These are phyloP conservation scores for Empidonax traillii DNA, from an alignment of 2,113 vertebrate species.

Conservation along the genomic window DNA sequence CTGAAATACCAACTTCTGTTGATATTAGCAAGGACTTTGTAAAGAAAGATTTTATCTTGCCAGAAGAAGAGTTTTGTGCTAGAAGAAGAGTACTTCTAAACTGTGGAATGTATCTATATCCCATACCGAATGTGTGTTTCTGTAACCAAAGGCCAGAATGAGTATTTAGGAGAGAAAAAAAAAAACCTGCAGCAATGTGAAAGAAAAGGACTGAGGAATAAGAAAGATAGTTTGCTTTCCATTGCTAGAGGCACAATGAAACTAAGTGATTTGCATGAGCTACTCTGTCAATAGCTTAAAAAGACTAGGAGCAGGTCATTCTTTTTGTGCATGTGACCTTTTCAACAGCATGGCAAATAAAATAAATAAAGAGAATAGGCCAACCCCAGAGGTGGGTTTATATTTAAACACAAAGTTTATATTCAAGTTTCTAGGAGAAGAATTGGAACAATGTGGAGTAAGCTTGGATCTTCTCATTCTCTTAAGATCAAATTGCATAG, in stretches of 20 bases:
- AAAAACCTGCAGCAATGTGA: background rate
- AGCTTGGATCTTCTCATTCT: slow-evolving; percentile 12
- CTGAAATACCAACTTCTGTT: background rate
- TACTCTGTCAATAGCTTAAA: background rate
- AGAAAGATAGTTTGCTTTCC: background rate
- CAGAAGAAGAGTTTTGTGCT: background rate
- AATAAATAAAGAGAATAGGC: slow-evolving; percentile 20
- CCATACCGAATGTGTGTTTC: background rate
- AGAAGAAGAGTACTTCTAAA: background rate
- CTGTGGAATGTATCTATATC: background rate
- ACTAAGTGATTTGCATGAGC: background rate
- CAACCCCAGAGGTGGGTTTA: slow-evolving; percentile 34
- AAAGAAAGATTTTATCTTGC: background rate
- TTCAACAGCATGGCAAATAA: slow-evolving; percentile 18
- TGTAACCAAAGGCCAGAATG: background rate
- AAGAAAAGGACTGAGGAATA: background rate
- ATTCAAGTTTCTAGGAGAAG: slow-evolving; percentile 39
- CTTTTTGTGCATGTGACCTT: background rate
- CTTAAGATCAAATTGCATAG: background rate
- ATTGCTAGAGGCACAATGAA: slow-evolving; percentile 11
- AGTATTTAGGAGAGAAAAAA: background rate
- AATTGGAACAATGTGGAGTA: background rate
- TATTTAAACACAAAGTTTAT: slow-evolving; percentile 50
- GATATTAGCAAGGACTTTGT: background rate
- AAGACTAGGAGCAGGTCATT: background rate